Evolutionary conservation across 2,888 invertebrate species (phyloP).

Genomic region (Zygothrica quintamaculata): DNA sequence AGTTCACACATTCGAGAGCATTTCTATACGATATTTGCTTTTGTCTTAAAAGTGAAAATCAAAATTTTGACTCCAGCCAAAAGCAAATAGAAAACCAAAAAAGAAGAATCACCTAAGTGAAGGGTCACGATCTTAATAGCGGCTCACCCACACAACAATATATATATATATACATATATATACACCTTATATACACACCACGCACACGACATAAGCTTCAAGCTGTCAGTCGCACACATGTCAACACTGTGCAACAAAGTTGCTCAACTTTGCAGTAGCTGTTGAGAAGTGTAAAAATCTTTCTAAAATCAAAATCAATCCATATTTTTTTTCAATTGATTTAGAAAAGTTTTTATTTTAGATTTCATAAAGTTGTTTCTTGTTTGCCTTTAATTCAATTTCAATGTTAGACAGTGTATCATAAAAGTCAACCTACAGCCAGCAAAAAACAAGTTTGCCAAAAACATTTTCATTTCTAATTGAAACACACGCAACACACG

Average conservation of each 20-base stretch:
- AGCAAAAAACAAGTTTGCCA: constrained; percentile 67
- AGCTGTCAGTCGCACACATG: constrained; percentile 20
- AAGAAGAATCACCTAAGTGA: constrained; percentile 37
- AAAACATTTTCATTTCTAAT: constrained; percentile 71
- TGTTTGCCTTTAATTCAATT: constrained; percentile 23
- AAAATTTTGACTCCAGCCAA: neutral
- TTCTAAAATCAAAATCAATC: neutral
- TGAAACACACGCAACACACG: constrained; percentile 61
- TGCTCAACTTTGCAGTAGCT: no score
- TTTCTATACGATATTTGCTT: constrained; percentile 38
- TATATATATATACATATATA: no score
- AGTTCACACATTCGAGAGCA: constrained; percentile 40
- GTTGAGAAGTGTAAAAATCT: neutral
- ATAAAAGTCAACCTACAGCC: constrained; percentile 59
- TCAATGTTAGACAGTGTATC: constrained; percentile 62
- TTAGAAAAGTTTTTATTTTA: neutral
- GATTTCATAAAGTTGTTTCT: neutral
- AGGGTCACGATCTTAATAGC: constrained; percentile 50
- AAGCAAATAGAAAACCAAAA: neutral
- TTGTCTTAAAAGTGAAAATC: constrained; percentile 56
- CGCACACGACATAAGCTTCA: constrained; percentile 24
- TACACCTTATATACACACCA: constrained; percentile 22
- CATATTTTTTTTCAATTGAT: neutral
- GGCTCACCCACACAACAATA: constrained; percentile 45
- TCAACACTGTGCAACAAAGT: constrained; percentile 31